Evolutionary conservation across 1,140 invertebrate genomes (phyloP).

Genomic region (Whitmania pigra): DNA sequence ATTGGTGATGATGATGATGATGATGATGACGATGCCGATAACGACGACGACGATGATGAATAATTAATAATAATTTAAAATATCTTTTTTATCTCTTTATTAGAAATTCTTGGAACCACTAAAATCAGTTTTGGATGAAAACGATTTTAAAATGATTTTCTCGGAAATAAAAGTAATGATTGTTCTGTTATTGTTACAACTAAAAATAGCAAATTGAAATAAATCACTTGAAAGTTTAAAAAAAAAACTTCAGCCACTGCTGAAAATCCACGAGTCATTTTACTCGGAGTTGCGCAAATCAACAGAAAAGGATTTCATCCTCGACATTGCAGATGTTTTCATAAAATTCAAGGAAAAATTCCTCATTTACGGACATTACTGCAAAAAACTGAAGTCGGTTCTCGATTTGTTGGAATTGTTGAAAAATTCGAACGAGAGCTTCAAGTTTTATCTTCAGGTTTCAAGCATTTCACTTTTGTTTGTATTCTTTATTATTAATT

Average conservation of each 20-base stretch:
- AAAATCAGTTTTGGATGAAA: no score
- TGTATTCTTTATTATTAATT: no score
- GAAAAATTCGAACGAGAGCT: neutral
- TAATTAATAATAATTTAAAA: no score
- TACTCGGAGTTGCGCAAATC: neutral
- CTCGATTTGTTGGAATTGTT: neutral
- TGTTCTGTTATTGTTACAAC: neutral
- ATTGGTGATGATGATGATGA: no score
- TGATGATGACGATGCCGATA: no score
- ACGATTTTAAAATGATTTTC: no score
- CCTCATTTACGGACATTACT: slow-evolving; percentile 2
- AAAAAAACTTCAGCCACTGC: neutral
- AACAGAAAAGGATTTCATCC: neutral
- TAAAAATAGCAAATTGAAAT: neutral
- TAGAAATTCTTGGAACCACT: no score
- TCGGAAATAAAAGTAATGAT: no score
- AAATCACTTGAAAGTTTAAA: neutral
- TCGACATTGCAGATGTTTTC: slow-evolving; percentile 4
- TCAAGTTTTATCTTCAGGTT: no score
- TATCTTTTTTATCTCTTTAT: no score
- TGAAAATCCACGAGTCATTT: neutral
- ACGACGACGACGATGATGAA: no score
- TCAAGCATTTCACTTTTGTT: no score
- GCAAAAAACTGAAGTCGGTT: neutral
- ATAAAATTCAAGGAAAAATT: slow-evolving; percentile 8